Evolutionary conservation across 2,888 invertebrate species (phyloP), one percentile per base, ranked within the genome.

Genomic region (Orthonevra nobilis): DNA sequence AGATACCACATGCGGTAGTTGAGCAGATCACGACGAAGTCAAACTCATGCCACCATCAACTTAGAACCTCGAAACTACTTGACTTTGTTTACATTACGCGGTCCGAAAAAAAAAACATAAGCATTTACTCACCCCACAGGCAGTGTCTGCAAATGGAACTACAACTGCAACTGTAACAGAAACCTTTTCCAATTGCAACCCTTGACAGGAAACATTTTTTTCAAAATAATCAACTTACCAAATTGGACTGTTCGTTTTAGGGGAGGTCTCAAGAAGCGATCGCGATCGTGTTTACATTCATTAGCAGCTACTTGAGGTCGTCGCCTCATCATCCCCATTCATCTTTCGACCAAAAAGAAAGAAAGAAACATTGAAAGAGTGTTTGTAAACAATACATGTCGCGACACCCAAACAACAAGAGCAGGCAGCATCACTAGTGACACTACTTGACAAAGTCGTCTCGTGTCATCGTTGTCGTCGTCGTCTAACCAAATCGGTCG

Each of bases 301-400:
- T 81, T 74, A 81, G 68, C 54, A 52, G 69, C 81, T 81, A 81
- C 81, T 81, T 81, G 74, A 81, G 68, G 69, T 81, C 74, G 81
- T 60, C 81, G 79, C 68, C 79, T 72, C 36, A 42, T 42, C 30
- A n/a, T 40, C 44, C 36, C 54, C 3, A 20, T 26, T 14, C 34
- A 34, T 20, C 23, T 12, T 17, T 7, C 34, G 28, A 15, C 12
- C 19, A 30, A 20, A 44, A 50, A 58, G 72, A 34, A 60, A 54
- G 30, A 34, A 60, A 54, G 54, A 60, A 73, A 38, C 61, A 42
- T 56, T n/a, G n/a, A n/a, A n/a, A n/a, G n/a, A 54, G 50, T 79
- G 73, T 79, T 79, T 79, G 73, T 46, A 79, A 79, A 79, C 73
- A 61, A 42, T 68, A 56, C 66, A 79, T 79, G 79, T 79, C 79